Conservation (phyloP, 1,140 invertebrate species). For the Drosophila cardini region DNA sequence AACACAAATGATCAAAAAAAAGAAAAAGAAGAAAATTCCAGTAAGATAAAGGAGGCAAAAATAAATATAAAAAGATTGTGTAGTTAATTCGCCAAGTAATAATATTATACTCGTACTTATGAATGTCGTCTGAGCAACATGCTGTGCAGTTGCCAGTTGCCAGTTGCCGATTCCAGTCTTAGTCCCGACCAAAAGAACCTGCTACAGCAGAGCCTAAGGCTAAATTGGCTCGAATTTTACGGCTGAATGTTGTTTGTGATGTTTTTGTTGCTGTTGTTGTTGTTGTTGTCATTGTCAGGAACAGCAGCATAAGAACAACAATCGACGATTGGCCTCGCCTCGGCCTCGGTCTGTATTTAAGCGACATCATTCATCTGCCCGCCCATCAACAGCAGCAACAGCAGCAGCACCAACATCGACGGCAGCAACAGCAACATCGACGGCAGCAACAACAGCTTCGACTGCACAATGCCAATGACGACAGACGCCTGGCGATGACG, state of each 20-base stretch:
- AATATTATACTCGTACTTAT: constrained; percentile 79
- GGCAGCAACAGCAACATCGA: constrained; percentile 51
- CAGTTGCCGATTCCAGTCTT: constrained; percentile 7
- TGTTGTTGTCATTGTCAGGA: constrained; percentile 12
- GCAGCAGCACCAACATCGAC: constrained; percentile 32
- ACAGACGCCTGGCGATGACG: constrained; percentile 55
- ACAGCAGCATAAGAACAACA: constrained; percentile 34
- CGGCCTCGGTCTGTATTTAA: constrained; percentile 75
- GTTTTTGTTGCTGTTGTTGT: constrained; percentile 28
- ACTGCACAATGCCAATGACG: constrained; percentile 54
- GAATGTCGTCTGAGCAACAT: constrained; percentile 73
- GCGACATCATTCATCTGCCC: constrained; percentile 81
- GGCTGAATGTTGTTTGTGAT: constrained; percentile 54
- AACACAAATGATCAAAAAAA: neutral
- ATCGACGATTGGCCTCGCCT: constrained; percentile 75
- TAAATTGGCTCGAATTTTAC: constrained; percentile 81
- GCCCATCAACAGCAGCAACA: constrained; percentile 75
- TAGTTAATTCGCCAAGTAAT: constrained; percentile 84
- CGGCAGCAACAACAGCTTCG: constrained; percentile 36
- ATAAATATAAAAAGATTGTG: constrained; percentile 37
- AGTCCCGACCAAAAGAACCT: constrained; percentile 52
- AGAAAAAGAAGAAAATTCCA: constrained; percentile 11
- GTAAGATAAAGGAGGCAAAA: neutral
- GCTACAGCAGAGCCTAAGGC: constrained; percentile 66
- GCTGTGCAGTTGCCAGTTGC: constrained; percentile 55